Evolutionary conservation across 2,797 vertebrate species (phyloP), one percentile per base, ranked within the genome.

Genomic region (Naso thynnoides): DNA sequence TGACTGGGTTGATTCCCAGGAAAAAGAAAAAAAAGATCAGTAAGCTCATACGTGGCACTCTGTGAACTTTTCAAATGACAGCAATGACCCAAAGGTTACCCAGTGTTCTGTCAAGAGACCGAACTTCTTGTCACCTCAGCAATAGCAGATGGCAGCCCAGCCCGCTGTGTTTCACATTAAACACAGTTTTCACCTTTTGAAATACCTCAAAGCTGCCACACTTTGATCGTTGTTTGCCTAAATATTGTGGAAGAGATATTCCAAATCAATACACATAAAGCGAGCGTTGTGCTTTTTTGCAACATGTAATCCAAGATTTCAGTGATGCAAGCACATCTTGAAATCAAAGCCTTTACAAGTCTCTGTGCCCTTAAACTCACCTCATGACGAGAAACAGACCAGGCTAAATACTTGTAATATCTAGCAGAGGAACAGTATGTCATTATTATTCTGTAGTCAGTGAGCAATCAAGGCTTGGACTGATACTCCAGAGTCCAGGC

Each of bases 401-500:
- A 33, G 21, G 1, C 13, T 57, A 39, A 58, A 52, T 27, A 14
- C 44, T 54, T 47, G 31, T 45, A 16, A 62, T 63, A 14, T 70
- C 15, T 9, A 44, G 47, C 42, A 56, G 23, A 48, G n/a, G 16
- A 29, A 52, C 54, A 27, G 41, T 16, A 15, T 23, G 23, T 44
- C 39, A 59, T 84, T 71, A 60, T 73, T 68, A 72, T 78, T 74
- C 62, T 62, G 58, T 14, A 23, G 39, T 56, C 52, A 42, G 50
- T 16, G 53, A 67, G 81, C 67, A 41, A 63, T 50, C 23, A 23
- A 54, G 45, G 45, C 67, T 50, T 14, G 26, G 66, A 75, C 64
- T 41, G 31, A 76, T 50, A 39, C 79, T 86, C 67, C 49, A 59
- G 65, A 79, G 73, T 79, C 61, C 57, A 64, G 63, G 58, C 70